phyloP scores from a whole-genome alignment of 2,797 vertebrate species.

The Carcharodon carcharias region DNA sequence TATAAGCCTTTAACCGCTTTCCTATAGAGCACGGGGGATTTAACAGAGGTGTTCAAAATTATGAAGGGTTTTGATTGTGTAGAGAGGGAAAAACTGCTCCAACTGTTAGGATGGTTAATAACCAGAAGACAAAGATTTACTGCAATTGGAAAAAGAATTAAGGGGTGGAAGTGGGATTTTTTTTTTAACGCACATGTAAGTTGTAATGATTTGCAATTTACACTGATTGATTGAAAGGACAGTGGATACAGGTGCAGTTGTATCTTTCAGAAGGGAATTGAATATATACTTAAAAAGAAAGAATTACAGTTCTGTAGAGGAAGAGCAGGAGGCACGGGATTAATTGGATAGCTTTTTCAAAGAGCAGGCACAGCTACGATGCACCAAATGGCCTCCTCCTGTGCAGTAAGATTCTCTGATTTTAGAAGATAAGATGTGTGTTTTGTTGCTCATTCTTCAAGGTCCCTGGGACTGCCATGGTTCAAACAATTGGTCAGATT shows the following conservation, averaged over 20 bases:
- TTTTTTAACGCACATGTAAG: neutral
- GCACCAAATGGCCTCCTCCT: neutral
- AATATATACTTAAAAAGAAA: neutral
- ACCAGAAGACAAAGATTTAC: neutral
- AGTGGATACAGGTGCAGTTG: neutral
- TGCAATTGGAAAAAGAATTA: neutral
- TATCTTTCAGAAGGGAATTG: neutral
- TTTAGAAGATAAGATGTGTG: neutral
- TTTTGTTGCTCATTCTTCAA: neutral
- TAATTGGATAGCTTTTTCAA: neutral
- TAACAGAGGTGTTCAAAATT: neutral
- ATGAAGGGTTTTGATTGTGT: neutral
- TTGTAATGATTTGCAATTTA: neutral
- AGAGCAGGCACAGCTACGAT: neutral
- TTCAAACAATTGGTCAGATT: conserved; percentile 2
- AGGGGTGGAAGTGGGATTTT: neutral
- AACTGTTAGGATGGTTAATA: neutral
- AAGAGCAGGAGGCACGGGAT: neutral
- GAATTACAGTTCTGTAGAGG: neutral
- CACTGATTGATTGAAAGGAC: neutral
- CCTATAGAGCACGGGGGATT: neutral
- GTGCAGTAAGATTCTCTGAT: neutral
- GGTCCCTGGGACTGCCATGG: neutral
- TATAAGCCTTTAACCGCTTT: neutral
- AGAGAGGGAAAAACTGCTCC: neutral